Conservation (phyloP, 1,140 invertebrate species). For the Portunus trituberculatus region DNA sequence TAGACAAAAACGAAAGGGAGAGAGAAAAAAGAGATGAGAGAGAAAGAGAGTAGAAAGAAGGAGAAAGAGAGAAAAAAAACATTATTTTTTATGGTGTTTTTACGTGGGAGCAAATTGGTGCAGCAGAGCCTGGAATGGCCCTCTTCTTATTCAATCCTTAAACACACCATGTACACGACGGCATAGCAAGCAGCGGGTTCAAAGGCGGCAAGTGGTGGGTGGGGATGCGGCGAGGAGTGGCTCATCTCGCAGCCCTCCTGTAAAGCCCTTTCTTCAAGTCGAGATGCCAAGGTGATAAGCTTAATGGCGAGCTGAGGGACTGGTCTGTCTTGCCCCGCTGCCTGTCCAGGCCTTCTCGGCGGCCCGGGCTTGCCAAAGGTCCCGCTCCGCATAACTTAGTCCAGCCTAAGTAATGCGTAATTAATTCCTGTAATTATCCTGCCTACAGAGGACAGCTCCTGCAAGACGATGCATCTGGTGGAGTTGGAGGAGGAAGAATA, state of each 20-base stretch:
- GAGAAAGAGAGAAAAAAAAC: conserved; percentile 16
- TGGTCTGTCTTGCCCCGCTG: conserved; percentile 27
- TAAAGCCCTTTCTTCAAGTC: conserved; percentile 32
- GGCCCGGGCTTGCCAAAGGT: conserved; percentile 64
- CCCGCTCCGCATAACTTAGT: conserved; percentile 60
- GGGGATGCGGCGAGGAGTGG: background rate
- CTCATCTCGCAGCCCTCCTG: background rate
- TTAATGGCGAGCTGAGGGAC: conserved; percentile 39
- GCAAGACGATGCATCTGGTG: conserved; percentile 43
- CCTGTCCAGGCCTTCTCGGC: background rate
- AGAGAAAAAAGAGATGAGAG: background rate
- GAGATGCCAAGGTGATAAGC: conserved; percentile 46
- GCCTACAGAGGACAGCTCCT: conserved; percentile 50
- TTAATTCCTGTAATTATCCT: conserved; percentile 74
- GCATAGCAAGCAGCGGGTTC: conserved; percentile 69
- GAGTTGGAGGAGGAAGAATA: background rate
- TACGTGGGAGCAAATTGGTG: conserved; percentile 49
- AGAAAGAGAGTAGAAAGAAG: background rate
- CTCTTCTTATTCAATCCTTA: conserved; percentile 67
- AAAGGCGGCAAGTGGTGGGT: conserved; percentile 61
- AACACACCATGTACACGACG: conserved; percentile 35
- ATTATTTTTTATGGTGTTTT: conserved; percentile 51
- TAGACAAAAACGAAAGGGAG: background rate
- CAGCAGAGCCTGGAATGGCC: conserved; percentile 34
- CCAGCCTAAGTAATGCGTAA: conserved; percentile 71